Percentiles rank a stretch among this genome's conserved stretches.
phyloP scores from a whole-genome alignment of 2,888 invertebrate species.

The Ichneumoninae sp. region DNA sequence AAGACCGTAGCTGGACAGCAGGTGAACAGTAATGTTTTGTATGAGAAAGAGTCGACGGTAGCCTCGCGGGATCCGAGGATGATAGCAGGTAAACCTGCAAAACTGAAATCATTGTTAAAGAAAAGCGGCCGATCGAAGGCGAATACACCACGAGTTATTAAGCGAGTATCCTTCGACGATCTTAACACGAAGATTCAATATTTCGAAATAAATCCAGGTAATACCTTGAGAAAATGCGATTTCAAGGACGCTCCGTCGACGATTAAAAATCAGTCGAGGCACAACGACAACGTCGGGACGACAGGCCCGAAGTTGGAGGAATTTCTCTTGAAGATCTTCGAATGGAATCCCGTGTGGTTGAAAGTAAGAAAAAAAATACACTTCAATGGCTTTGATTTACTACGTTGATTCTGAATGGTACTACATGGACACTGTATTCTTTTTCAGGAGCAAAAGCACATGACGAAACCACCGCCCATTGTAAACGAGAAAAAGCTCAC shows the following conservation, averaged over 20 bases:
- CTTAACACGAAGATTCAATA: constrained; percentile 57
- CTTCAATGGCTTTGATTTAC: background rate
- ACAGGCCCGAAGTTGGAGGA: constrained; percentile 77
- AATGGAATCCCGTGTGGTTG: constrained; percentile 89
- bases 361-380: constrained; percentile 74
- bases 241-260: constrained; percentile 78
- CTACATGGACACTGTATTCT: background rate
- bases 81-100: constrained; percentile 6
- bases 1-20: background rate
- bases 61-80: constrained; percentile 35
- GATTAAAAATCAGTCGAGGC: constrained; percentile 44
- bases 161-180: constrained; percentile 74
- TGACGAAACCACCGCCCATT: constrained; percentile 84
- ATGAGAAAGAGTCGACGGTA: constrained; percentile 9
- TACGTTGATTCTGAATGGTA: background rate
- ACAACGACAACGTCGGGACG: constrained; percentile 72
- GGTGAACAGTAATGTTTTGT: constrained; percentile 6
- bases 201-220: constrained; percentile 71
- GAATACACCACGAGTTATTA: constrained; percentile 37
- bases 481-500: constrained; percentile 85
- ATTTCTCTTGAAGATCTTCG: constrained; percentile 86
- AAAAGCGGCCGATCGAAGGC: constrained; percentile 9
- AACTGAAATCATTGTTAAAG: constrained; percentile 1
- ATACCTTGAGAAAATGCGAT: constrained; percentile 72
- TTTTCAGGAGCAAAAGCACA: constrained; percentile 58